Conservation (phyloP, 1,140 invertebrate genomes). For the Hesperophylax magnus region DNA sequence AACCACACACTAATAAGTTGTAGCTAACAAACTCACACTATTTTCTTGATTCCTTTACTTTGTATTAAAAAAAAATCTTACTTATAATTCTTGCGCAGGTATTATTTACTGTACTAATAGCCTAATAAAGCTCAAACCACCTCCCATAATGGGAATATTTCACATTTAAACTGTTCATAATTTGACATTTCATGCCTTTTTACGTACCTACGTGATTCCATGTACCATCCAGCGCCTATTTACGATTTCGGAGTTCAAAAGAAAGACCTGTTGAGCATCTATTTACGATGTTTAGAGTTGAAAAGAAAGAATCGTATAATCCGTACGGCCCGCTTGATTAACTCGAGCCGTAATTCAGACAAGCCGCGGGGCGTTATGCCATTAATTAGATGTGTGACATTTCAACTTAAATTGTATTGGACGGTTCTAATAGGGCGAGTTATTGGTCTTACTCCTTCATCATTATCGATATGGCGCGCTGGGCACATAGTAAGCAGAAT, state of each 20-base stretch:
- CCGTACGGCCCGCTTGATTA: conserved; percentile 29
- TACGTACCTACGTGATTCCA: background rate
- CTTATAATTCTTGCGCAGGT: too few relatives aligned
- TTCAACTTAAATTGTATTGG: conserved; percentile 45
- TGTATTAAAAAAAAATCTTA: too few relatives aligned
- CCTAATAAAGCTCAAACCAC: background rate
- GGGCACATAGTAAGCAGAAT: conserved; percentile 8
- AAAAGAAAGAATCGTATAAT: conserved; percentile 38
- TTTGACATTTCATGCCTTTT: conserved; percentile 5
- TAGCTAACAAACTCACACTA: too few relatives aligned
- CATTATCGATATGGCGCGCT: conserved; percentile 14
- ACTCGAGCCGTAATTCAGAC: conserved; percentile 35
- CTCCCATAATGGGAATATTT: background rate
- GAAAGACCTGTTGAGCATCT: conserved; percentile 19
- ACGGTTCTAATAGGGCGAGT: conserved; percentile 39
- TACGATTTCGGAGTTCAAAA: conserved; percentile 28
- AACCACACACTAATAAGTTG: too few relatives aligned
- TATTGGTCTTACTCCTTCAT: conserved; percentile 33
- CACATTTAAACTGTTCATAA: background rate
- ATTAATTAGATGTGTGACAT: conserved; percentile 43
- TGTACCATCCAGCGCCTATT: conserved; percentile 11
- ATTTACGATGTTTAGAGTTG: conserved; percentile 29
- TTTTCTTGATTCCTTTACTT: too few relatives aligned
- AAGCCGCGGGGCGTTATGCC: conserved; percentile 34
- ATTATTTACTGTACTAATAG: background rate